Conservation (phyloP, 2,797 vertebrate species). For the Pagetopsis macropterus region DNA sequence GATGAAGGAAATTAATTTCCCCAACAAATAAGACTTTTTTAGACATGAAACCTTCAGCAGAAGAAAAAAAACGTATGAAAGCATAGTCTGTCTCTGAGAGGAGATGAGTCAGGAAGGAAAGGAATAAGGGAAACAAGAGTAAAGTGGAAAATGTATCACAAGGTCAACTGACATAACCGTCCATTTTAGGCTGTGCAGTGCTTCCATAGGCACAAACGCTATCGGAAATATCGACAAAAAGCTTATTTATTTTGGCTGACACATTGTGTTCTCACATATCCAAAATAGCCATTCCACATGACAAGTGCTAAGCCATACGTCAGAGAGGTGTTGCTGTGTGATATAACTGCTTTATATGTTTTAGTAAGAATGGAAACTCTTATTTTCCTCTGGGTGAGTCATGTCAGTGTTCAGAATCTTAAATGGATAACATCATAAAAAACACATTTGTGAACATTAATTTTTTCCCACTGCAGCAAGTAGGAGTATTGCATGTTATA, state of each 20-base stretch:
- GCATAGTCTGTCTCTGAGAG: conserved; percentile 14
- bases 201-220: not conserved
- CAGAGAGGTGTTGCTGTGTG: not conserved
- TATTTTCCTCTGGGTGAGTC: not conserved
- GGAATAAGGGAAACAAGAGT: conserved; percentile 5
- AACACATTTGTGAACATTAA: not conserved
- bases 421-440: not conserved
- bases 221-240: not conserved
- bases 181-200: not conserved
- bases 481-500: not conserved
- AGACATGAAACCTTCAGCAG: conserved; percentile 27
- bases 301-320: not conserved
- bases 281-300: not conserved
- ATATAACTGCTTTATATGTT: not conserved
- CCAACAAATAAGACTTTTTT: conserved; percentile 2
- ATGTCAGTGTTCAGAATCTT: not conserved
- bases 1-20: conserved; percentile 27
- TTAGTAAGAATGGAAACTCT: not conserved
- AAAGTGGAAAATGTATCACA: conserved; percentile 23
- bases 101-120: conserved; percentile 21
- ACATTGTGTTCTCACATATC: not conserved
- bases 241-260: not conserved
- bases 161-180: conserved; percentile 14
- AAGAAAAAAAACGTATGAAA: conserved; percentile 17
- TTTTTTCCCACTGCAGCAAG: not conserved